Base-by-base conservation (phyloP, 2,888 invertebrate species). In the Scaptodrosophila latifasciaeformis region DNA sequence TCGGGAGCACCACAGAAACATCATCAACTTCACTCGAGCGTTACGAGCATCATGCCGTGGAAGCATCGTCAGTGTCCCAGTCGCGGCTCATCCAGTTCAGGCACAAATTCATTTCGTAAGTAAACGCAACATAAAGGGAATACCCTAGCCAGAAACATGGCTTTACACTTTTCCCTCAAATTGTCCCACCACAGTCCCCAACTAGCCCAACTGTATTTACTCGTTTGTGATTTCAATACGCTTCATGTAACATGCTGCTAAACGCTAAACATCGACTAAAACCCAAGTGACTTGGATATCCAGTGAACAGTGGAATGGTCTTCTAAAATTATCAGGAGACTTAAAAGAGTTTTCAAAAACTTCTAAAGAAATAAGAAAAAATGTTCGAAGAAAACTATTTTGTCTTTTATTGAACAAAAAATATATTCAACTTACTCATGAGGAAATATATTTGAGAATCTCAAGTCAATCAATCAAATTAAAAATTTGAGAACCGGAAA, bases 21-120 rank as follows among this genome's bases (percentile, higher is more conserved):
- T 65, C 72, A 82, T 66, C 79, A 82, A 55, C 67, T 82, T 57
- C 82, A 82, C 53, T 78, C 83, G 52, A 84, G 85, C 55, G 77
- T 84, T 47, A 83, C 80, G 24, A 85, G 82, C 70, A 82, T 84
- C 47, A 85, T 86, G 85, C 86, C 86, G 10, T 86, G 86, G 86
- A 86, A 86, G 56, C 87, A 86, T 62, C 81, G 86, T 3, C 86
- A 85, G 57, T 86, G 87, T 59, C 85, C 86, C 50, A 86, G 86
- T 64, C 81, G 87, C 47, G 84, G 85, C 30, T 87, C 87, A 21
- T 85, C 85, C 19, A 86, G 86, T 59, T 86, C 86, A 30, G 86
- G 86, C 58, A 85, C 85, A 18, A 86, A 84, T 60, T 86, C 87
- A 56, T 85, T 86, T 66, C 84, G 86, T 86, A 84, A 85, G 86